These are phyloP conservation scores for Chelidonichthys spinosus DNA, from an alignment of 2,797 vertebrate species.

Conservation along the genomic window DNA sequence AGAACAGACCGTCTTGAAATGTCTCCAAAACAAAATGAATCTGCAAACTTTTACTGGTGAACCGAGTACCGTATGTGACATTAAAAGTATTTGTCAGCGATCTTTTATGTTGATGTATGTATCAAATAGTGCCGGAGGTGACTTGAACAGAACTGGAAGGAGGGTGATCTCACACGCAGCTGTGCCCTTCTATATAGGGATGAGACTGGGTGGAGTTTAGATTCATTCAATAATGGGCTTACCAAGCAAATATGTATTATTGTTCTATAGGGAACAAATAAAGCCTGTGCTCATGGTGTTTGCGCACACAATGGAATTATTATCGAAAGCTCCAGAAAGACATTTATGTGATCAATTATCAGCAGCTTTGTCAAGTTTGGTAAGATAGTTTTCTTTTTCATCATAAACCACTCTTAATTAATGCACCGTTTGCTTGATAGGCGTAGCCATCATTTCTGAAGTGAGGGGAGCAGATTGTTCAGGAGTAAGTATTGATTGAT, in stretches of 20 bases:
- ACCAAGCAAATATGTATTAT: not conserved
- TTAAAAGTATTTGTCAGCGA: not conserved
- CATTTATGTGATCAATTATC: not conserved
- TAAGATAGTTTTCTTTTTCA: not conserved
- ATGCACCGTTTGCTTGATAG: too few species aligned
- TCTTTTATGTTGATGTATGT: not conserved
- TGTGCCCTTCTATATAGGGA: constrained; percentile 45
- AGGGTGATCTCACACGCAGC: constrained; percentile 7
- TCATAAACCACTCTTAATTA: too few species aligned
- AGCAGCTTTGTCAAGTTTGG: not conserved
- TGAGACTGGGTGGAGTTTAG: constrained; percentile 70
- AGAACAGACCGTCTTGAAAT: not conserved
- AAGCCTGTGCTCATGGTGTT: not conserved
- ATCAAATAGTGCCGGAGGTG: not conserved
- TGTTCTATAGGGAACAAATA: not conserved
- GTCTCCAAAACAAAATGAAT: not conserved
- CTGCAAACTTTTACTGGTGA: not conserved
- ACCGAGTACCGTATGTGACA: not conserved
- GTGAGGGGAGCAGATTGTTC: too few species aligned
- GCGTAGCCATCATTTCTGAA: too few species aligned
- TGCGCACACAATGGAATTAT: not conserved
- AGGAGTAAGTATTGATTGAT: too few species aligned
- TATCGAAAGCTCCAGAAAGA: not conserved
- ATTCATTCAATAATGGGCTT: constrained; percentile 24
- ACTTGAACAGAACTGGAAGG: not conserved